phyloP scores from a whole-genome alignment of 2,888 invertebrate genomes.

The Punctoribates punctum region DNA sequence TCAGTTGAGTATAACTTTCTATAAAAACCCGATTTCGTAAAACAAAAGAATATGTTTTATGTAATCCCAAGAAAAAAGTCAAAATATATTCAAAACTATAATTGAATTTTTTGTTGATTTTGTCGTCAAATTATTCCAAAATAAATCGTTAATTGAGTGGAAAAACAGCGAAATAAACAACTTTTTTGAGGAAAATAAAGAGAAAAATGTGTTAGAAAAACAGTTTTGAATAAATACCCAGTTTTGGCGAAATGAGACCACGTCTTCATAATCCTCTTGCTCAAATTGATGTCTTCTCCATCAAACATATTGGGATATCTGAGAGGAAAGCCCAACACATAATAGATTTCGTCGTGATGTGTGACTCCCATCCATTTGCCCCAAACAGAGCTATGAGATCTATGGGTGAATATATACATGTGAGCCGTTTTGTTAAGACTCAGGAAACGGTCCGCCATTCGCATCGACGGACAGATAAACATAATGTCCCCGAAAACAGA shows the following conservation, averaged over 20 bases:
- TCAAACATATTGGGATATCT: slow-evolving; percentile 29
- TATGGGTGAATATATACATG: slow-evolving; percentile 42
- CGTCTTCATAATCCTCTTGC: slow-evolving; percentile 83
- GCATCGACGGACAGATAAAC: slow-evolving; percentile 39
- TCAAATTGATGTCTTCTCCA: slow-evolving; percentile 68
- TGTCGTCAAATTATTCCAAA: neutral
- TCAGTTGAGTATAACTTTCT: neutral
- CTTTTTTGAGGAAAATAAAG: neutral
- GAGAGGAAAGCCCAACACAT: slow-evolving; percentile 89
- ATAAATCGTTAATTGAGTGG: no score
- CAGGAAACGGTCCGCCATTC: slow-evolving; percentile 30
- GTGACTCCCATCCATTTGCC: slow-evolving; percentile 93
- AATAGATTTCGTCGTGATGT: slow-evolving; percentile 92
- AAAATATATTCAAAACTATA: neutral
- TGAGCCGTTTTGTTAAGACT: slow-evolving; percentile 26
- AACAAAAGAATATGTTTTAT: neutral
- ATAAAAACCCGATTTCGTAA: neutral
- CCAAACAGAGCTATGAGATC: slow-evolving; percentile 61
- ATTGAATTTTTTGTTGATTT: neutral
- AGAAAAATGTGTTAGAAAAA: neutral
- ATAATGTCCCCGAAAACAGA: slow-evolving; percentile 35
- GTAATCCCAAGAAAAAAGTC: neutral
- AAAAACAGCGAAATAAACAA: neutral
- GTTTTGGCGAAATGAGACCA: slow-evolving; percentile 95
- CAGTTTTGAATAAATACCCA: slow-evolving; percentile 62